These are phyloP conservation scores for Gephyroberyx darwinii DNA, from an alignment of 2,797 vertebrate species.

Conservation along the genomic window DNA sequence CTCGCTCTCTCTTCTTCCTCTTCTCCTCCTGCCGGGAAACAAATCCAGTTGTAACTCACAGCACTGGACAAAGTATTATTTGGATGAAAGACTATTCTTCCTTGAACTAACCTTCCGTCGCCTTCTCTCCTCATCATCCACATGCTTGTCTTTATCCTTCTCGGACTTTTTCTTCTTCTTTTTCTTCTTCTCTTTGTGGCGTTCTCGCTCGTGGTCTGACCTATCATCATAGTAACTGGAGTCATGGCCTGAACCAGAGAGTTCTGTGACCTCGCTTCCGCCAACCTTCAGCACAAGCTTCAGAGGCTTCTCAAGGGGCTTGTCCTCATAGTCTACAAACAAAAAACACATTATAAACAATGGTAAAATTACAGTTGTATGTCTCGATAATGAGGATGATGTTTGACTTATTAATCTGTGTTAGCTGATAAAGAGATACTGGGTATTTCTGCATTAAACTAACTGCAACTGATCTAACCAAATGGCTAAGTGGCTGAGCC, in stretches of 20 bases:
- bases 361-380: neutral
- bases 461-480: no score
- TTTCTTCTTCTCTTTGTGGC: slow-evolving; percentile 97
- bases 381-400: neutral
- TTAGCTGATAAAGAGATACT: neutral
- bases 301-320: slow-evolving; percentile 92
- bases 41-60: neutral
- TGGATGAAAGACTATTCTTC: neutral
- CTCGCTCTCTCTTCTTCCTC: slow-evolving; percentile 94
- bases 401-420: no score
- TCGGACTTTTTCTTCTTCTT: slow-evolving; percentile 98
- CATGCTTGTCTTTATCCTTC: slow-evolving; percentile 93
- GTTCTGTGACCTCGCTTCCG: slow-evolving; percentile 95
- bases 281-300: slow-evolving; percentile 98
- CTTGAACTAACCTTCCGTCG: slow-evolving; percentile 87
- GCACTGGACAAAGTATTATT: neutral
- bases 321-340: slow-evolving; percentile 88
- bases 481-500: no score
- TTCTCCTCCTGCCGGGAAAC: slow-evolving; percentile 88
- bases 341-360: slow-evolving; percentile 16
- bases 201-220: slow-evolving; percentile 94
- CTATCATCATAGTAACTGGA: slow-evolving; percentile 97
- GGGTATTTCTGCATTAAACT: neutral
- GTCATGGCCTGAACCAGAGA: slow-evolving; percentile 95
- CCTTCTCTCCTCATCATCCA: slow-evolving; percentile 92